Percentiles rank a stretch among this genome's conserved stretches.
Evolutionary conservation across 2,797 vertebrate species (phyloP).

Genomic region (Chaetodon trifasciatus): DNA sequence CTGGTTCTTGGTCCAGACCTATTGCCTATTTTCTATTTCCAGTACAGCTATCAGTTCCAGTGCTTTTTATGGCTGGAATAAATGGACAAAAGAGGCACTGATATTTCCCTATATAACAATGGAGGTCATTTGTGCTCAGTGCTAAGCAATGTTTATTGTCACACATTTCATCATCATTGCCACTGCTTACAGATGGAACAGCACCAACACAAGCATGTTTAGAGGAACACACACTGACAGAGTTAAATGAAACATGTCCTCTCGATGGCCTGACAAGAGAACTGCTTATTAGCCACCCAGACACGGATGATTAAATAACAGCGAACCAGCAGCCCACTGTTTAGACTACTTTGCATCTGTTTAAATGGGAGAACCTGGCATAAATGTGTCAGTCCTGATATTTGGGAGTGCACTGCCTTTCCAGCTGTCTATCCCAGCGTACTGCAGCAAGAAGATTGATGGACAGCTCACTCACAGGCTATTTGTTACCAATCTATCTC

Average conservation of each 20-base stretch:
- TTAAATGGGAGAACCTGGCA: constrained; percentile 41
- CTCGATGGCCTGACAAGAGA: constrained; percentile 44
- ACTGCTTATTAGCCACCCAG: constrained; percentile 62
- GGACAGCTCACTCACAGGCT: constrained; percentile 45
- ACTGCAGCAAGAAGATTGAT: constrained; percentile 50
- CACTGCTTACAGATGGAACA: constrained; percentile 48
- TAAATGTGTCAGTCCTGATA: constrained; percentile 48
- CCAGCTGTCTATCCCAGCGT: constrained; percentile 56
- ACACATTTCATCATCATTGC: constrained; percentile 67
- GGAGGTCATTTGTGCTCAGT: constrained; percentile 29
- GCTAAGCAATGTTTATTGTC: constrained; percentile 53
- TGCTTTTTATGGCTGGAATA: constrained; percentile 21
- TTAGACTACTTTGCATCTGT: constrained; percentile 50
- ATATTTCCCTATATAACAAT: constrained; percentile 36
- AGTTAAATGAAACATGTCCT: constrained; percentile 66
- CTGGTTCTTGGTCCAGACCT: constrained; percentile 2
- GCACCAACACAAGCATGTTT: constrained; percentile 44
- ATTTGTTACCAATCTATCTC: constrained; percentile 53
- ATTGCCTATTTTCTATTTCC: constrained; percentile 15
- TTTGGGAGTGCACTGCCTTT: constrained; percentile 49
- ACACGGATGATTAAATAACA: constrained; percentile 61
- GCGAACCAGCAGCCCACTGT: constrained; percentile 31
- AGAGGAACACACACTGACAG: constrained; percentile 58
- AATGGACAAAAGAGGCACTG: constrained; percentile 11
- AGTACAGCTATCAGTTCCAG: constrained; percentile 19